Conservation (phyloP, 2,888 invertebrate genomes). For the Hololepta plana region DNA sequence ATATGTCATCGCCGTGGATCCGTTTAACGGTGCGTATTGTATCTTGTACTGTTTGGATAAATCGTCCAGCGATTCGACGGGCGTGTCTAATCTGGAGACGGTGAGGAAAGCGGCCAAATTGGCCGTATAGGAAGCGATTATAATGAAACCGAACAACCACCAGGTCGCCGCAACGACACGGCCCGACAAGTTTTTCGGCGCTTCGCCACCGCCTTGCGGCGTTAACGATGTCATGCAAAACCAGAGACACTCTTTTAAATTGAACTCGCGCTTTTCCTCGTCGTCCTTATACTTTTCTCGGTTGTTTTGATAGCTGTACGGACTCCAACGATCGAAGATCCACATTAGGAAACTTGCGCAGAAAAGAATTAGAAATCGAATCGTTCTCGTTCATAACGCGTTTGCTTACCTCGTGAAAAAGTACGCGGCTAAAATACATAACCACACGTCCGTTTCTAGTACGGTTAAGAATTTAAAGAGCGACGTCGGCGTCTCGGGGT, state of each 20-base stretch:
- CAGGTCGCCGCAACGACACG: slow-evolving; percentile 91
- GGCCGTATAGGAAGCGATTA: slow-evolving; percentile 96
- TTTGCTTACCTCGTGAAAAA: slow-evolving; percentile 65
- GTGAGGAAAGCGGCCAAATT: slow-evolving; percentile 95
- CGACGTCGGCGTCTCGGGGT: slow-evolving; percentile 76
- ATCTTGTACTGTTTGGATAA: slow-evolving; percentile 83
- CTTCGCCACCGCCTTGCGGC: slow-evolving; percentile 88
- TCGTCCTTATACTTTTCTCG: slow-evolving; percentile 82
- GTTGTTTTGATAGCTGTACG: slow-evolving; percentile 92
- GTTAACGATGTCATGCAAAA: slow-evolving; percentile 98
- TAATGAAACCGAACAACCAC: slow-evolving; percentile 99
- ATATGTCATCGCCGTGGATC: slow-evolving; percentile 81
- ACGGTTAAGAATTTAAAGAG: slow-evolving; percentile 94
- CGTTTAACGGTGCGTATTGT: slow-evolving; percentile 80
- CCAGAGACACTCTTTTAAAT: slow-evolving; percentile 92
- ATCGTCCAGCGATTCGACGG: slow-evolving; percentile 86
- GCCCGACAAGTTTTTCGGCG: slow-evolving; percentile 90
- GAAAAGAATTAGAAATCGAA: slow-evolving; percentile 3
- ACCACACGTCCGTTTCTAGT: slow-evolving; percentile 90
- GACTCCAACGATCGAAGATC: slow-evolving; percentile 93
- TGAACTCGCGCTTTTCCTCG: slow-evolving; percentile 87
- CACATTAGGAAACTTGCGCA: slow-evolving; percentile 70
- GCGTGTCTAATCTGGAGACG: slow-evolving; percentile 80
- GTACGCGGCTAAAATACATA: slow-evolving; percentile 87
- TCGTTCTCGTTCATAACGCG: neutral